These are phyloP conservation scores for Drosophila melanosoma DNA, from an alignment of 2,888 invertebrate species.

Conservation along the genomic window DNA sequence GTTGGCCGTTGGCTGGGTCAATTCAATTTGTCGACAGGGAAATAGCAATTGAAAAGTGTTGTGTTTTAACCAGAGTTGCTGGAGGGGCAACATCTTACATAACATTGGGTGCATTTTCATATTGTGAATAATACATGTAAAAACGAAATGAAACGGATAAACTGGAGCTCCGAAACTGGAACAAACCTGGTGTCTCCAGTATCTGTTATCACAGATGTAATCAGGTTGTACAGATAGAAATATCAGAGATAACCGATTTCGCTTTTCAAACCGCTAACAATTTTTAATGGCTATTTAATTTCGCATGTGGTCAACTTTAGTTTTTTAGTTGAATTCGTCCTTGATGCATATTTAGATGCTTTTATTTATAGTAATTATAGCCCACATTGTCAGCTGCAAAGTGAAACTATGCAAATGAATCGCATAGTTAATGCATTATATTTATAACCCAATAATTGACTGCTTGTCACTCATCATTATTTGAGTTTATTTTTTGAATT, in stretches of 20 bases:
- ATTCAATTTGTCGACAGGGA: constrained; percentile 16
- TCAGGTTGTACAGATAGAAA: not conserved
- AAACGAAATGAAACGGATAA: not conserved
- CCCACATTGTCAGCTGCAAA: not conserved
- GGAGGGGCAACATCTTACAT: not conserved
- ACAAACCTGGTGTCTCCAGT: not conserved
- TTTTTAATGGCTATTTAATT: not conserved
- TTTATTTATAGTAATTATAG: not conserved
- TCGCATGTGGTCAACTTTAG: not conserved
- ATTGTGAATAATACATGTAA: not conserved
- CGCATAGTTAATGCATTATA: constrained; percentile 13
- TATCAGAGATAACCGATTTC: not conserved
- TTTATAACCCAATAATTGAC: constrained; percentile 2
- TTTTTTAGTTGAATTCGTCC: not conserved
- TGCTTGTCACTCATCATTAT: constrained; percentile 20
- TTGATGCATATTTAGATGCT: not conserved
- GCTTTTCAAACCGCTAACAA: not conserved
- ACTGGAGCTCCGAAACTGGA: not conserved
- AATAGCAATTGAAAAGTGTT: constrained; percentile 23
- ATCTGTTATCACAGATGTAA: not conserved
- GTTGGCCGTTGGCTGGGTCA: not conserved
- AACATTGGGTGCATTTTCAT: not conserved
- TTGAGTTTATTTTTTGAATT: not conserved
- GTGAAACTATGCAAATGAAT: constrained; percentile 42
- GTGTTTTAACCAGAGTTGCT: not conserved